Conservation (phyloP, 2,797 vertebrate species). For the Pseudochirops corinnae region DNA sequence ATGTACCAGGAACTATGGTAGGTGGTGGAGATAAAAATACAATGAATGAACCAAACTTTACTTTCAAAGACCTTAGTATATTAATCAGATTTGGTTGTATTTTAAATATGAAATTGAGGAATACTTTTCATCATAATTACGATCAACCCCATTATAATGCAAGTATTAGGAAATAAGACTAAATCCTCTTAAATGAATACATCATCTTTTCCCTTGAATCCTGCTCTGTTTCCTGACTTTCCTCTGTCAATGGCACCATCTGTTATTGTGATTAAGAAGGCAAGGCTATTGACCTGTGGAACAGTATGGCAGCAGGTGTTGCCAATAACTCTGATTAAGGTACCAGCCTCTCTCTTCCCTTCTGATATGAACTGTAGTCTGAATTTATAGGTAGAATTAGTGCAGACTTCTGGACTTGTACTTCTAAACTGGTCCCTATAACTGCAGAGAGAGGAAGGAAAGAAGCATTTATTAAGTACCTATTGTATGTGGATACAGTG, state of each 20-base stretch:
- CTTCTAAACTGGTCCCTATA: background rate
- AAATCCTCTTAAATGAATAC: background rate
- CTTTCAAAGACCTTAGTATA: background rate
- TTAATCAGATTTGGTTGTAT: slow-evolving; percentile 43
- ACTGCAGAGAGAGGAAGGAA: background rate
- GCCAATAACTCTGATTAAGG: background rate
- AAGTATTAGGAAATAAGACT: slow-evolving; percentile 13
- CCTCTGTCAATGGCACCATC: background rate
- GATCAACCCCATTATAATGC: background rate
- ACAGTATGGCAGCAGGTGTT: background rate
- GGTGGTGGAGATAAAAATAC: too few species aligned
- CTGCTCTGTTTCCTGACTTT: background rate
- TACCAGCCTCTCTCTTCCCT: background rate
- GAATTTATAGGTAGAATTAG: background rate
- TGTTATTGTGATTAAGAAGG: background rate
- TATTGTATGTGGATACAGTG: background rate
- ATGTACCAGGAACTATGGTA: background rate
- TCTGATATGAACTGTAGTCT: background rate
- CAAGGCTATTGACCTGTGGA: background rate
- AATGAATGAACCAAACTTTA: too few species aligned
- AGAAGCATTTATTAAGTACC: background rate
- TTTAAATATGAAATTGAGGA: slow-evolving; percentile 31
- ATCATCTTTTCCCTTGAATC: background rate
- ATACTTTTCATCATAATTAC: slow-evolving; percentile 22
- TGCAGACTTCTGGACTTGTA: background rate